Evolutionary conservation across 2,797 vertebrate species (phyloP), one percentile per base, ranked within the genome.

Genomic region (Acestrorhynchus altus): DNA sequence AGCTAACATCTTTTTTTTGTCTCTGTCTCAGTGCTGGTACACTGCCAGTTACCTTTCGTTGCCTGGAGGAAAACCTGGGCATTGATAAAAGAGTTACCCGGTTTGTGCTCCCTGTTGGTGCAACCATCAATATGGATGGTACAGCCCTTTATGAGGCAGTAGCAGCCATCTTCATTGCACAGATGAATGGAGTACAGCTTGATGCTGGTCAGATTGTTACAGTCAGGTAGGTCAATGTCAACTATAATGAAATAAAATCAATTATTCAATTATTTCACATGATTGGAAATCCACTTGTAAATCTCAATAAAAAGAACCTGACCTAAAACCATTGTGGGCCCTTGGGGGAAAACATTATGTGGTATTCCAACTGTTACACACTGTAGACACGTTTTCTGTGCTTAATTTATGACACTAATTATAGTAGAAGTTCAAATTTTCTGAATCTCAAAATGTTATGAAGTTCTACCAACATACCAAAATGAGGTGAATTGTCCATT

Each of bases 81-180:
- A 99, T 99, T 66, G 98, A 99, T 87, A 99, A 98, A 80, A 94
- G 98, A 15, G 97, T 99, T 18, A 99, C 97, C 0, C 93, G 97
- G 49, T 99, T 99, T 1, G 98, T 99, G 72, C 96, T 99, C 76
- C 98, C 98, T 0, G 98, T 99, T 18, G 98, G 98, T 24, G 97
- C 98, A 60, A 99, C 97, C 18, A 99, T 99, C 84, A 99, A 99
- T 88, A 99, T 99, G 98, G 98, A 99, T 0, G 98, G 97, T 7
- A 99, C 98, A 0, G 98, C 97, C 0, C 96, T 99, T 51, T 99
- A 99, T n/a, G 98, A 99, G 89, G 98, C 98, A 0, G 97, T 99
- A 81, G 98, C 98, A 0, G 98, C 98, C 84, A 99, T 99, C 86
- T 99, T 99, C 85, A 99, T 99, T 52, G 98, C 98, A 80, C 98